Conservation (phyloP, 2,113 vertebrate species). For the Dendrocopos noguchii region DNA sequence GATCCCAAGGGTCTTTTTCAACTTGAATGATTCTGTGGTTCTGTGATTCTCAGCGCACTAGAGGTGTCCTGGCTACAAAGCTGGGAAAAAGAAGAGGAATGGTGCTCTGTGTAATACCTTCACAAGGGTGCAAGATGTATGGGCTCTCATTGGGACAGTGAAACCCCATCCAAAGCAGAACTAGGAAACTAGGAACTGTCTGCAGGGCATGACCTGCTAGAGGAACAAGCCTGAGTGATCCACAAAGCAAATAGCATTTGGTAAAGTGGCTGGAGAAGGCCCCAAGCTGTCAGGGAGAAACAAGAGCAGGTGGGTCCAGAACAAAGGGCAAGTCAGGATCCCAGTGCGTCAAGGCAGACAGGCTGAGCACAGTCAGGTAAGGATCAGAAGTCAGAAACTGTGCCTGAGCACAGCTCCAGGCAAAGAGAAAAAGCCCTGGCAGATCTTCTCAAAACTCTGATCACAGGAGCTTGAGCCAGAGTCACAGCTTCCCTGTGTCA, state of each 20-base stretch:
- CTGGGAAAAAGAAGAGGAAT: background rate
- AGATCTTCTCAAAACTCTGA: background rate
- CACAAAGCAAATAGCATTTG: background rate
- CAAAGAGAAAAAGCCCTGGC: background rate
- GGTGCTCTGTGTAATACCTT: background rate
- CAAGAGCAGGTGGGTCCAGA: background rate
- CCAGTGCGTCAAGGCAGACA: background rate
- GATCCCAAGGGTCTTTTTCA: too few species aligned
- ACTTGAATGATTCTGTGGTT: too few species aligned
- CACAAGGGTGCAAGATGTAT: background rate
- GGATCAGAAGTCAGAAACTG: background rate
- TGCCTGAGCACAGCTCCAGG: background rate
- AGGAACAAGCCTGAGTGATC: background rate
- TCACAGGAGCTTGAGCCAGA: background rate
- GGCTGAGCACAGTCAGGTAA: background rate
- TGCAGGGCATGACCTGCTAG: background rate
- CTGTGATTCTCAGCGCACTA: background rate
- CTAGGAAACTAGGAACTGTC: background rate
- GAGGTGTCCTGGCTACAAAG: too few species aligned
- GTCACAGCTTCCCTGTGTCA: background rate
- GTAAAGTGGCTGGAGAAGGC: background rate
- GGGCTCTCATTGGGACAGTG: rapidly evolving
- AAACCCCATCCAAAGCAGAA: background rate
- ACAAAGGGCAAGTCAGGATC: background rate
- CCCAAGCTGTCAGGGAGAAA: background rate